Evolutionary conservation across 1,140 invertebrate species (phyloP).

Genomic region (Euglossa dilemma): DNA sequence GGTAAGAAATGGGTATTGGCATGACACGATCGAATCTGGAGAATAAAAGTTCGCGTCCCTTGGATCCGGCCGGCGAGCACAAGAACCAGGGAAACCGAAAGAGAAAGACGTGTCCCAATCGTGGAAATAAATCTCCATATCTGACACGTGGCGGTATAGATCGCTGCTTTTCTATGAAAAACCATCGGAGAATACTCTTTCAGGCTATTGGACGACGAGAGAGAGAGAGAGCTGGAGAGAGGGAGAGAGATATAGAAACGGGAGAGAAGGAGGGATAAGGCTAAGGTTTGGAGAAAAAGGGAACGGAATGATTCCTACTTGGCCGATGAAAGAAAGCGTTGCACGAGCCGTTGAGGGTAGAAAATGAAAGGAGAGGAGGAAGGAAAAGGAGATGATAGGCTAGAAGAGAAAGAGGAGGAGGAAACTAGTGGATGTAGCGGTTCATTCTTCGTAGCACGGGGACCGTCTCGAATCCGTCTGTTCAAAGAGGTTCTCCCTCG

Average conservation of each 20-base stretch:
- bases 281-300: slow-evolving; percentile 44
- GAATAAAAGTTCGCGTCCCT: slow-evolving; percentile 51
- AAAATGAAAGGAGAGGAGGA: slow-evolving; percentile 47
- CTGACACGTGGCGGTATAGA: slow-evolving; percentile 60
- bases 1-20: slow-evolving; percentile 64
- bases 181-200: slow-evolving; percentile 54
- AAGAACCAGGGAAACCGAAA: not conserved
- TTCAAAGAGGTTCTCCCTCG: slow-evolving; percentile 56
- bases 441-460: slow-evolving; percentile 59
- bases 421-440: slow-evolving; percentile 49
- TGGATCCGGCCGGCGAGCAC: not conserved
- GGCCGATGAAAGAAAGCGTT: slow-evolving; percentile 55
- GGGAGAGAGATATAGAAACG: slow-evolving; percentile 22
- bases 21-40: slow-evolving; percentile 69
- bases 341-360: slow-evolving; percentile 47
- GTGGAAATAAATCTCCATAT: slow-evolving; percentile 75
- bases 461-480: slow-evolving; percentile 71
- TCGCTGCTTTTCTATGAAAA: slow-evolving; percentile 60
- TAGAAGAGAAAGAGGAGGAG: slow-evolving; percentile 19
- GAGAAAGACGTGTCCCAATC: slow-evolving; percentile 42
- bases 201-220: not conserved
- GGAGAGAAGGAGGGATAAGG: slow-evolving; percentile 12
- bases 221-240: not conserved
- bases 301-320: slow-evolving; percentile 67
- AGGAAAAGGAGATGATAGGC: slow-evolving; percentile 33